These are phyloP conservation scores for Malurus splendens DNA, from an alignment of 2,797 vertebrate species.

Conservation along the genomic window DNA sequence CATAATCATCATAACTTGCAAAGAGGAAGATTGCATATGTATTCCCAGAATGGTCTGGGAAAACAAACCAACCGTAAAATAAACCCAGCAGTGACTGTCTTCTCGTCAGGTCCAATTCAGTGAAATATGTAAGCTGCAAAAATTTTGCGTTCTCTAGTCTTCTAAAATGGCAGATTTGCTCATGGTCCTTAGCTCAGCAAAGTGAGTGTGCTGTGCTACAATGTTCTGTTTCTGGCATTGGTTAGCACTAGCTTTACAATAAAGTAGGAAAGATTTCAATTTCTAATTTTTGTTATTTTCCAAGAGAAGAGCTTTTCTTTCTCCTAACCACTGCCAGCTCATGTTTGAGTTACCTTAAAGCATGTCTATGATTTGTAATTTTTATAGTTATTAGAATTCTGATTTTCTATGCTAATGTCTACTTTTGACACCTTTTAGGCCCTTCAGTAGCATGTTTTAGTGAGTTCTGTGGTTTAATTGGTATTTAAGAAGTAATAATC, in stretches of 20 bases:
- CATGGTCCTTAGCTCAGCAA: background rate
- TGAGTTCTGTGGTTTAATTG: background rate
- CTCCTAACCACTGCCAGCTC: background rate
- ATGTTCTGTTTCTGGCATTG: background rate
- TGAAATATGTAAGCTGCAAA: background rate
- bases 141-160: background rate
- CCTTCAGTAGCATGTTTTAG: background rate
- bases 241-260: background rate
- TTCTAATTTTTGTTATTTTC: background rate
- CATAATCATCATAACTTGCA: constrained; percentile 20
- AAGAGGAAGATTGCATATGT: background rate
- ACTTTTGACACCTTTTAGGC: background rate
- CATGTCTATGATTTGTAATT: background rate
- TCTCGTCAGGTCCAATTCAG: background rate
- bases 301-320: background rate
- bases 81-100: background rate
- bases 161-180: background rate
- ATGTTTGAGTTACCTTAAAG: background rate
- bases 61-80: background rate
- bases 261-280: background rate
- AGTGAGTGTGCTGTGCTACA: background rate
- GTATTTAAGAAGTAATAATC: background rate
- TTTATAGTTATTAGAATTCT: background rate
- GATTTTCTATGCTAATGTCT: background rate
- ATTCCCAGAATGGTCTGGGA: background rate